A percentile compares a stretch with the other conserved stretches of the same genome.
phyloP scores from a whole-genome alignment of 2,888 invertebrate genomes.

The Tiliacea citrago region DNA sequence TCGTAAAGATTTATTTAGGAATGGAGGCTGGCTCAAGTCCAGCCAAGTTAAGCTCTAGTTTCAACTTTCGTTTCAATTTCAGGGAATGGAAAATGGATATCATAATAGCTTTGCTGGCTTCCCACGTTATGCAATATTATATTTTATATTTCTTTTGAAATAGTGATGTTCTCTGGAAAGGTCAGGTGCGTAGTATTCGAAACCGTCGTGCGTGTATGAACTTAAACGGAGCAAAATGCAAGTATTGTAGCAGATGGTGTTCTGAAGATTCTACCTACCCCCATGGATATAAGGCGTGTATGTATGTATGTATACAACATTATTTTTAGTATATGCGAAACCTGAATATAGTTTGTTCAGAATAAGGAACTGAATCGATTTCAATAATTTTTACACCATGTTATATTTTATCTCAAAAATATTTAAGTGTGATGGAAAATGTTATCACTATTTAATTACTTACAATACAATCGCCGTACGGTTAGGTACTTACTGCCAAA shows the following conservation, averaged over 20 bases:
- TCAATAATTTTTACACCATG: too few species aligned
- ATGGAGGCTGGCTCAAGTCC: constrained; percentile 36
- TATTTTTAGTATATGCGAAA: too few species aligned
- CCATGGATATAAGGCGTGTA: background rate
- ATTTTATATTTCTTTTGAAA: constrained; percentile 12
- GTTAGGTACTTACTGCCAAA: too few species aligned
- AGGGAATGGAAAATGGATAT: constrained; percentile 25
- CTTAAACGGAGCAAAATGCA: background rate
- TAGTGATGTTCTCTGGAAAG: background rate
- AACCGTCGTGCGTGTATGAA: background rate
- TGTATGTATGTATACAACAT: too few species aligned
- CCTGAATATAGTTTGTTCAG: too few species aligned
- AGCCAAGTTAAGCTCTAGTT: constrained; percentile 28
- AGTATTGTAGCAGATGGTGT: background rate
- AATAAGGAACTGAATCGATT: too few species aligned
- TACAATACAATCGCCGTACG: too few species aligned
- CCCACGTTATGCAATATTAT: constrained; percentile 8
- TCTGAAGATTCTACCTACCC: background rate
- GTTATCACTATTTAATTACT: too few species aligned
- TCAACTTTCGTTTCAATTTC: constrained; percentile 39
- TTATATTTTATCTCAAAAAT: too few species aligned
- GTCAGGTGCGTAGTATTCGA: background rate
- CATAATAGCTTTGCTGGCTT: constrained; percentile 10
- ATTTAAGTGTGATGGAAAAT: too few species aligned
- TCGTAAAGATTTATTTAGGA: constrained; percentile 45